These are phyloP conservation scores for Pantelozetes paolii DNA, from an alignment of 2,888 invertebrate species.

Conservation along the genomic window DNA sequence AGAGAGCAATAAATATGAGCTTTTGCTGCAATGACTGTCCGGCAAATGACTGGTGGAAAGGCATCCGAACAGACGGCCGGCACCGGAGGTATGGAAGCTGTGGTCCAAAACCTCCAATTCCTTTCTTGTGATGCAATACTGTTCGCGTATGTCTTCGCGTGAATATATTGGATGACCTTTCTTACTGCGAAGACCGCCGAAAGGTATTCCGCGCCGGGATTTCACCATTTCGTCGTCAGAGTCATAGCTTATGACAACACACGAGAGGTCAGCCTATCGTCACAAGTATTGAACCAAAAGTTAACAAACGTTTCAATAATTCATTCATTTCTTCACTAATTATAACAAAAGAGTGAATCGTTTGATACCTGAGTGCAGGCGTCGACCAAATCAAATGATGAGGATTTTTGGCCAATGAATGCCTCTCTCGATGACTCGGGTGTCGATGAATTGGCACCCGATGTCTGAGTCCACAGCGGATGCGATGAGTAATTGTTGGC, in stretches of 20 bases:
- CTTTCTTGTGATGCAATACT: conserved; percentile 87
- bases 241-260: conserved; percentile 67
- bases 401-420: conserved; percentile 44
- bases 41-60: conserved; percentile 44
- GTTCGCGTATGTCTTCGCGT: conserved; percentile 79
- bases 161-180: conserved; percentile 61
- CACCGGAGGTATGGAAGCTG: neutral
- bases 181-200: conserved; percentile 46
- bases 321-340: too few relatives aligned
- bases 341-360: too few relatives aligned
- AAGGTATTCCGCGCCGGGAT: conserved; percentile 54
- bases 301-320: conserved; percentile 29
- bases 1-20: conserved; percentile 44
- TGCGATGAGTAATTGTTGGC: too few relatives aligned
- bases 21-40: conserved; percentile 45
- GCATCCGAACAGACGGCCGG: conserved; percentile 39
- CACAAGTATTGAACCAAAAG: neutral
- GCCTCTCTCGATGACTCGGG: conserved; percentile 40
- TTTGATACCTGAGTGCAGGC: conserved; percentile 46
- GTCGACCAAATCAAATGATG: conserved; percentile 44
- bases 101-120: conserved; percentile 60
- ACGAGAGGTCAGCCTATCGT: conserved; percentile 18
- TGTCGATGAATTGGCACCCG: neutral
- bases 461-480: neutral
- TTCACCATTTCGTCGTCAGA: conserved; percentile 72